A percentile compares a stretch with the other conserved stretches of the same genome.
phyloP scores from a whole-genome alignment of 2,888 invertebrate species.

The Cylindroiulus punctatus region DNA sequence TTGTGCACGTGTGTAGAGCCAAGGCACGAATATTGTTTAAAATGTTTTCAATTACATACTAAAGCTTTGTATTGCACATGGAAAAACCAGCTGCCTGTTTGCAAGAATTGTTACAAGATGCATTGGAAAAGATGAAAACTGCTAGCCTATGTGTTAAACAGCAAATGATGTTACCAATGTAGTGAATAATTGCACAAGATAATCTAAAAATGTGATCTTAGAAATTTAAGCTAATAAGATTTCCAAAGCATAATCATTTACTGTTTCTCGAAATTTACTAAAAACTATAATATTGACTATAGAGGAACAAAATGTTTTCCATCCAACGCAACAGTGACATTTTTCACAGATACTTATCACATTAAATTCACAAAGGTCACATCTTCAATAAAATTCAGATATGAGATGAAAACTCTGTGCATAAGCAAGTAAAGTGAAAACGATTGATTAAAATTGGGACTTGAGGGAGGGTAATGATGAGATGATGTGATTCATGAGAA shows the following conservation, averaged over 20 bases:
- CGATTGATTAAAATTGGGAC: background rate
- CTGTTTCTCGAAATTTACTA: too few species aligned
- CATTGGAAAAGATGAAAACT: slow-evolving; percentile 2
- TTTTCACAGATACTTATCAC: background rate
- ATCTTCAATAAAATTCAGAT: background rate
- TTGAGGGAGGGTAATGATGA: background rate
- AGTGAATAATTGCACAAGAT: slow-evolving; percentile 7
- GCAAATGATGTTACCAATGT: background rate
- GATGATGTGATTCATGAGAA: background rate
- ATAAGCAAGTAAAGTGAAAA: background rate
- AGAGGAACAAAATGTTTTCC: too few species aligned
- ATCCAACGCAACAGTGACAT: background rate
- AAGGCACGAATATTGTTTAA: background rate
- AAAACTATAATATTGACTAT: too few species aligned
- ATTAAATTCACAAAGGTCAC: slow-evolving; percentile 25
- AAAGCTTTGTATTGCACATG: background rate
- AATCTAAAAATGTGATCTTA: slow-evolving; percentile 22
- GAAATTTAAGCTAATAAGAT: background rate
- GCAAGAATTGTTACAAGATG: slow-evolving; percentile 31
- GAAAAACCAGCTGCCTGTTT: slow-evolving; percentile 40
- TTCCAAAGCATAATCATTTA: too few species aligned
- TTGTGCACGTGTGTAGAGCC: background rate
- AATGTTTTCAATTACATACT: background rate
- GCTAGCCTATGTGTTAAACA: background rate
- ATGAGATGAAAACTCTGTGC: background rate